Conservation (phyloP, 2,797 vertebrate species). For the Dicrostonyx torquatus region DNA sequence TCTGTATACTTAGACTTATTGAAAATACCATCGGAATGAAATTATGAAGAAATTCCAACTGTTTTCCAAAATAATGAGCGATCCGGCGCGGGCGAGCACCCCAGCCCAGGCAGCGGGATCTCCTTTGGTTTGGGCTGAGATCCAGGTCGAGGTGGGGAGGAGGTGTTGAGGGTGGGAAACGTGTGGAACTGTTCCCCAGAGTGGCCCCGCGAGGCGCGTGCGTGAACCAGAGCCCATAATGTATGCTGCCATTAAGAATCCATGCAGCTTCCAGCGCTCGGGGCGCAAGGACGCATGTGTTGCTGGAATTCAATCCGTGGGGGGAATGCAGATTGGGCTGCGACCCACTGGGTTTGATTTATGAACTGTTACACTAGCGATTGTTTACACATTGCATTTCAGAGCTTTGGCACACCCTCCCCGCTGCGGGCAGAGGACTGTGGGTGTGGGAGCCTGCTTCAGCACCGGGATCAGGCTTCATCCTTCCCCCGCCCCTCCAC, state of each 20-base stretch:
- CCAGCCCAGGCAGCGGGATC: not conserved
- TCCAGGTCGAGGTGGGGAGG: not conserved
- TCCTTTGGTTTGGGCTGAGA: not conserved
- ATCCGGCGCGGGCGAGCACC: not conserved
- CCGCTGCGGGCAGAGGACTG: not conserved
- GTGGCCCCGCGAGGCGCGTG: constrained; percentile 36
- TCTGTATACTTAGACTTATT: not conserved
- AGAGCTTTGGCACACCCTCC: constrained; percentile 20
- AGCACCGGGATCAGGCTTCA: not conserved
- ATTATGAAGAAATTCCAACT: constrained; percentile 11
- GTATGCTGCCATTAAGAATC: constrained; percentile 77
- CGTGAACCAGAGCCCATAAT: not conserved
- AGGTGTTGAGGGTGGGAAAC: not conserved
- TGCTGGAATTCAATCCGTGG: constrained; percentile 82
- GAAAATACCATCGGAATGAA: constrained; percentile 30
- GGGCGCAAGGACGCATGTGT: constrained; percentile 80
- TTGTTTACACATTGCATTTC: constrained; percentile 86
- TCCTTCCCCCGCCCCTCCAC: too few species aligned
- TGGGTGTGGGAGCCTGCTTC: not conserved
- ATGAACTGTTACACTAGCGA: constrained; percentile 80
- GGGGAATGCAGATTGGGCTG: constrained; percentile 84
- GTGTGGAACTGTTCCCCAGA: not conserved
- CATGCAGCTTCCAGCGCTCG: constrained; percentile 75
- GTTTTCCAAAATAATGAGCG: not conserved
- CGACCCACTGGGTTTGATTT: constrained; percentile 84